Evolutionary conservation across 2,113 vertebrate genomes (phyloP), one percentile per base, ranked within the genome.

Genomic region (Octodon degus): DNA sequence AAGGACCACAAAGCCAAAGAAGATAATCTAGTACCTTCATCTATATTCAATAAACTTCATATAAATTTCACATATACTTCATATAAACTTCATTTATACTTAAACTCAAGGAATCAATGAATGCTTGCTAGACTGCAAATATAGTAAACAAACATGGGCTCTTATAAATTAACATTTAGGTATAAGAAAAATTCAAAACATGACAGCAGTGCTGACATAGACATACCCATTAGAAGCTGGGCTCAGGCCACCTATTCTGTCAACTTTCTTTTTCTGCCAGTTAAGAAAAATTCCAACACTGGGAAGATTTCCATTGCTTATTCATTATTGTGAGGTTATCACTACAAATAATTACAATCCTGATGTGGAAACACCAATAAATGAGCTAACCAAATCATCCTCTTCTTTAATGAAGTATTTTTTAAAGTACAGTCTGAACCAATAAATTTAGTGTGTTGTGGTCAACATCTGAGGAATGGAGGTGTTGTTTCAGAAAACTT

Each of bases 121-220:
- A 67, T 67, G 93, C 9, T 86, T 89, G 70, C 67, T 79, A 83
- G 74, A 72, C 25, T 93, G 37, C 19, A 88, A 94, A 89, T 77
- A 20, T 37, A 70, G 14, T 68, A 30, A 93, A 86, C 80, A 93
- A 63, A 85, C 19, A 77, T 16, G 3, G 50, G 58, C n/a, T 40
- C 92, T 86, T 70, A 92, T 91, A 80, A 96, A 93, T 43, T 85
- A 93, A 58, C 25, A 92, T 63, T 72, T 63, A 93, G 83, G 67
- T 93, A 70, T 91, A 92, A 87, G 12, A 34, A 55, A 92, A 95
- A 90, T 19, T 27, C 30, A 30, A 90, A 88, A 96, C 30, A 30
- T 34, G 40, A 27, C 22, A 77, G 24, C 25, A 19, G 24, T 89
- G 34, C 27, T 93, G 80, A 91, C 1, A 19, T 9, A 58, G 68